phyloP scores from a whole-genome alignment of 2,888 invertebrate species.

The Drosophila borborema region DNA sequence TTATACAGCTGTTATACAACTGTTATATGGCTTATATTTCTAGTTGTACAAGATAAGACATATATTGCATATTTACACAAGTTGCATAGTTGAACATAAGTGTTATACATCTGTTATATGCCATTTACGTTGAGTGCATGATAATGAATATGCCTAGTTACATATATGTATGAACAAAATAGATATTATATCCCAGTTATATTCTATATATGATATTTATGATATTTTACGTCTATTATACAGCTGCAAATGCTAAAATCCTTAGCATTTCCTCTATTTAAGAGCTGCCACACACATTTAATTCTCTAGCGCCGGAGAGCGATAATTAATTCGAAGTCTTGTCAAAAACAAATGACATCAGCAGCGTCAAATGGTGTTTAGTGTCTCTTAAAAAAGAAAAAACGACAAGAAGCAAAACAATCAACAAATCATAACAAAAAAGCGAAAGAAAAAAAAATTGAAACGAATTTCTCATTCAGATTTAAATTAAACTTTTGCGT shows the following conservation, averaged over 20 bases:
- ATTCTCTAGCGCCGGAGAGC: not conserved
- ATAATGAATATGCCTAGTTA: too few relatives aligned
- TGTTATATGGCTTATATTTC: not conserved
- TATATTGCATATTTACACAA: not conserved
- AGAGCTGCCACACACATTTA: not conserved
- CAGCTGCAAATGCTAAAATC: not conserved
- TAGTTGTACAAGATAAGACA: too few relatives aligned
- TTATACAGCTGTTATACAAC: not conserved
- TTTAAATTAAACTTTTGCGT: conserved; percentile 76
- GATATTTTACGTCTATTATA: not conserved
- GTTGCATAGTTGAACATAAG: not conserved
- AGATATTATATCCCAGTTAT: too few relatives aligned
- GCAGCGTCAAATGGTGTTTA: not conserved
- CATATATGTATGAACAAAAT: too few relatives aligned
- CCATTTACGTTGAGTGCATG: too few relatives aligned
- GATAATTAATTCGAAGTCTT: not conserved
- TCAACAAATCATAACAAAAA: conserved; percentile 17
- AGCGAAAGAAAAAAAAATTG: not conserved
- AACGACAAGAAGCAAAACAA: conserved; percentile 15
- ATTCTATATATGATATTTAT: too few relatives aligned
- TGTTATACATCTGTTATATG: not conserved
- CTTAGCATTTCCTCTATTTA: not conserved
- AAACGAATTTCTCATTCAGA: conserved; percentile 60
- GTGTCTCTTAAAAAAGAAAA: not conserved
- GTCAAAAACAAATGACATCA: not conserved